Evolutionary conservation across 2,888 invertebrate genomes (phyloP).

Genomic region (Tetragonula carbonaria): DNA sequence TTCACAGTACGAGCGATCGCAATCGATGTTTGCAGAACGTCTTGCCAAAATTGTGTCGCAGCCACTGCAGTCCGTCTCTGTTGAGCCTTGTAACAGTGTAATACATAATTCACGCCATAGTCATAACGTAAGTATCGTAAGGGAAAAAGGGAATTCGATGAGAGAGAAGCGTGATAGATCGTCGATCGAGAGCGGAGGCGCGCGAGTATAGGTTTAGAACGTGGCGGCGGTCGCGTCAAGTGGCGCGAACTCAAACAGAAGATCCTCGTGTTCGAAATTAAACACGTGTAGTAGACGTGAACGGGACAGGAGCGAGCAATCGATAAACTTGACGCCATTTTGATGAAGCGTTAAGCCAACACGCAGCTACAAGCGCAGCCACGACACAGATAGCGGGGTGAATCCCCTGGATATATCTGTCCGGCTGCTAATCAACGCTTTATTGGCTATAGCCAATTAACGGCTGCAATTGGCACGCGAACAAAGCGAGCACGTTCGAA

Average conservation of each 20-base stretch:
- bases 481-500: slow-evolving; percentile 75
- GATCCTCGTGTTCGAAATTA: slow-evolving; percentile 43
- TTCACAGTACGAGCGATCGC: too few species aligned
- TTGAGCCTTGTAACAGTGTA: too few species aligned
- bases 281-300: slow-evolving; percentile 41
- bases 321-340: slow-evolving; percentile 63
- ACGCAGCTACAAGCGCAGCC: slow-evolving; percentile 49
- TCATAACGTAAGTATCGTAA: background rate
- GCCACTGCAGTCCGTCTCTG: background rate
- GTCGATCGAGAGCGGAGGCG: background rate
- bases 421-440: slow-evolving; percentile 79
- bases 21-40: too few species aligned
- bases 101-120: background rate
- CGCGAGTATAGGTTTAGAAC: background rate
- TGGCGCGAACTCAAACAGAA: slow-evolving; percentile 42
- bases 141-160: background rate
- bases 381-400: slow-evolving; percentile 62
- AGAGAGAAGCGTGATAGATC: slow-evolving; percentile 15
- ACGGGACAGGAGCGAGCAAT: slow-evolving; percentile 15
- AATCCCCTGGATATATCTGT: slow-evolving; percentile 64
- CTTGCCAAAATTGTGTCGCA: too few species aligned
- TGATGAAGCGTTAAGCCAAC: slow-evolving; percentile 65
- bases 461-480: slow-evolving; percentile 79
- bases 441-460: slow-evolving; percentile 81
- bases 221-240: slow-evolving; percentile 4